These are phyloP conservation scores for Neodiprion virginianus DNA, from an alignment of 1,140 invertebrate species.

Conservation along the genomic window DNA sequence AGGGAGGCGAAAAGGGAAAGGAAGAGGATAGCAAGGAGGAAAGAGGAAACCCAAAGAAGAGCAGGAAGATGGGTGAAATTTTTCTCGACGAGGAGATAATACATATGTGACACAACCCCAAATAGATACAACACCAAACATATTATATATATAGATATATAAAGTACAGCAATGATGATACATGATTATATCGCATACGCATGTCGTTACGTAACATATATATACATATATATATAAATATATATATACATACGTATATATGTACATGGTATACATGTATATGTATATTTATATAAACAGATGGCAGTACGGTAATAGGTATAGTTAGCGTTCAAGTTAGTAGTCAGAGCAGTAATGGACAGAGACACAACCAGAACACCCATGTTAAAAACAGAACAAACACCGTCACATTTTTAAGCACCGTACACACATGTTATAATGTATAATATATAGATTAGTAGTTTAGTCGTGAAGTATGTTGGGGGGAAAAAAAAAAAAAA, in stretches of 20 bases:
- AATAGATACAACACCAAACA: conserved; percentile 30
- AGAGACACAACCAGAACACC: conserved; percentile 60
- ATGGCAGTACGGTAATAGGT: background rate
- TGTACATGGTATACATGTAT: background rate
- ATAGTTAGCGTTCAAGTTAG: conserved; percentile 29
- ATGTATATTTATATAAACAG: too few species aligned
- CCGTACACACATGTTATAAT: background rate
- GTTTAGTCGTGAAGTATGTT: conserved; percentile 16
- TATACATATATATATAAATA: conserved; percentile 10
- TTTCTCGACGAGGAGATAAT: conserved; percentile 35
- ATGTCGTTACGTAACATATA: conserved; percentile 9
- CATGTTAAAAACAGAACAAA: conserved; percentile 43
- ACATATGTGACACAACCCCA: background rate
- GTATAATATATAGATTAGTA: conserved; percentile 13
- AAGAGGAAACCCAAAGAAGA: conserved; percentile 23
- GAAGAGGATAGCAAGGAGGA: conserved; percentile 30
- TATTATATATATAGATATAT: conserved; percentile 20
- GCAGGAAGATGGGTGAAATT: conserved; percentile 6
- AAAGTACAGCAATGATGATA: conserved; percentile 23
- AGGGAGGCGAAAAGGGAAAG: conserved; percentile 46
- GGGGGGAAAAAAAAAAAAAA: conserved; percentile 19
- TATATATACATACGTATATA: conserved; percentile 9
- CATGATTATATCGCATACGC: conserved; percentile 15
- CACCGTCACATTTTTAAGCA: background rate
- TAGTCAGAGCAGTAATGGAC: conserved; percentile 59